Conservation (phyloP, 2,797 vertebrate genomes). For the Sardinella longiceps region DNA sequence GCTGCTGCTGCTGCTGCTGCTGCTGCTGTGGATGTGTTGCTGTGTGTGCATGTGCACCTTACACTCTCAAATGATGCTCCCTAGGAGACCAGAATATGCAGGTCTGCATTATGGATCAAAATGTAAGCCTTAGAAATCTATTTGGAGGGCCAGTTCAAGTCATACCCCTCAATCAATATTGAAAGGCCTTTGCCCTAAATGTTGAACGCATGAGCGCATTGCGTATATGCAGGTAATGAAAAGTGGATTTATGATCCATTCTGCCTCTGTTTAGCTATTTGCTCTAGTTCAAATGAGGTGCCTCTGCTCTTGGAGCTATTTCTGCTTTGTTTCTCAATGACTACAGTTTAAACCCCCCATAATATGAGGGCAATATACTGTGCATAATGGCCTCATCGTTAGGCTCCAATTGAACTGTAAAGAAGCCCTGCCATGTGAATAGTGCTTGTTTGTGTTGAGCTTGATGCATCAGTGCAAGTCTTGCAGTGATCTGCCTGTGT, state of each 20-base stretch:
- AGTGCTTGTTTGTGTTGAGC: background rate
- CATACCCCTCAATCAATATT: background rate
- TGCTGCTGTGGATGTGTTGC: background rate
- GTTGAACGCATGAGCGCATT: background rate
- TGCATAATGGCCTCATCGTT: background rate
- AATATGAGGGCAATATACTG: no score
- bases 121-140: background rate
- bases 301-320: background rate
- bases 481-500: background rate
- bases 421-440: background rate
- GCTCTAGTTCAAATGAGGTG: background rate
- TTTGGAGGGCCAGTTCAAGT: background rate
- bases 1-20: background rate
- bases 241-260: background rate
- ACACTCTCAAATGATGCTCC: background rate
- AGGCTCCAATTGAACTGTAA: background rate
- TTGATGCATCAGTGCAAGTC: slow-evolving; percentile 24
- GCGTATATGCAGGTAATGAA: no score
- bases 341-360: background rate
- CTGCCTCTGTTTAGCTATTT: background rate
- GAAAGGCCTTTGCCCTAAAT: background rate
- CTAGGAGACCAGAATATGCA: background rate
- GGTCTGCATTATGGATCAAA: background rate
- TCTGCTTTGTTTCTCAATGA: background rate
- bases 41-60: background rate